A percentile compares a stretch with the other conserved stretches of the same genome.
Evolutionary conservation across 1,140 invertebrate species (phyloP).

Genomic region (Stratiolaelaps scimitus): DNA sequence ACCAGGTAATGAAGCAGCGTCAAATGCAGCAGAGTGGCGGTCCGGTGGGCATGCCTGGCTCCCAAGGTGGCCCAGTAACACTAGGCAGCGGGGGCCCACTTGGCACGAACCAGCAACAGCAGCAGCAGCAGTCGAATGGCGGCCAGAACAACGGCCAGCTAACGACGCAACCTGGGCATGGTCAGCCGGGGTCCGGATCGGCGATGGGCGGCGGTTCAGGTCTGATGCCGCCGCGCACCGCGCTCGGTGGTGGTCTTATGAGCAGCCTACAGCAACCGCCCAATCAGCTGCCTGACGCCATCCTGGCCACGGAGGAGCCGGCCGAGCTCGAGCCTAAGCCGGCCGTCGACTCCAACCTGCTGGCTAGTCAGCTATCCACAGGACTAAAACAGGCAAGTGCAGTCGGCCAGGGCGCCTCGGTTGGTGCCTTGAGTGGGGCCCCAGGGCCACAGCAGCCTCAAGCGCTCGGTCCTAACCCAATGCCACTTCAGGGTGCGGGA

Average conservation of each 20-base stretch:
- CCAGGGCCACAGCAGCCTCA: too few species aligned
- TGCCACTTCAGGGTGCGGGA: too few species aligned
- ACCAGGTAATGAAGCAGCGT: conserved; percentile 25
- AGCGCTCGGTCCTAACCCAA: too few species aligned
- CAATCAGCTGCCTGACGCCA: conserved; percentile 29
- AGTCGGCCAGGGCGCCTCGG: neutral
- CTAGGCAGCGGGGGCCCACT: conserved; percentile 32
- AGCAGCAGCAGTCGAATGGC: conserved; percentile 36
- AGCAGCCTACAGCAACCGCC: neutral
- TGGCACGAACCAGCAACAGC: conserved; percentile 34
- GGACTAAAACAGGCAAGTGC: conserved; percentile 31
- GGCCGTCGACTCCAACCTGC: conserved; percentile 29
- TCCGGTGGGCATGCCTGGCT: conserved; percentile 28
- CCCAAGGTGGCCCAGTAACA: conserved; percentile 31
- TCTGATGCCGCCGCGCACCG: conserved; percentile 14
- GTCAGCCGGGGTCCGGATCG: neutral
- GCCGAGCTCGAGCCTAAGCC: conserved; percentile 29
- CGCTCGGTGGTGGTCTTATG: neutral
- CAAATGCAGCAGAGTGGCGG: conserved; percentile 22
- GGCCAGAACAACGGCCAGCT: conserved; percentile 33
- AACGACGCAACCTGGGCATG: conserved; percentile 30
- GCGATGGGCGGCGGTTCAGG: neutral
- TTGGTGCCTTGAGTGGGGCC: neutral
- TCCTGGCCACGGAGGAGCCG: conserved; percentile 32
- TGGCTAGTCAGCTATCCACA: conserved; percentile 22